A percentile compares a stretch with the other conserved stretches of the same genome.
Evolutionary conservation across 2,888 invertebrate genomes (phyloP).

Genomic region (Busseola fusca): DNA sequence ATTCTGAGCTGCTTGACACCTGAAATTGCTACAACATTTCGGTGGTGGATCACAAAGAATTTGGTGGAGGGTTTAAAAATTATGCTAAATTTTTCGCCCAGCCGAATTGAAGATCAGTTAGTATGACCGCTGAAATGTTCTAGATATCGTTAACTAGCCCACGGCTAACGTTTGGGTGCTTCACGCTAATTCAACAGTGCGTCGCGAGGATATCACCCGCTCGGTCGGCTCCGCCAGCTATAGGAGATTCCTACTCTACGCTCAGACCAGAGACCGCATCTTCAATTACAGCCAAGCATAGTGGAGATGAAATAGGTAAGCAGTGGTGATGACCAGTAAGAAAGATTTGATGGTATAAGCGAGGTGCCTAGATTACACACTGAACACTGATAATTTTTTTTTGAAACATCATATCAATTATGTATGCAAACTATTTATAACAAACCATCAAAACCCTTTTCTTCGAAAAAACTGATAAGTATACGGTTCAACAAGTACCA

Average conservation of each 20-base stretch:
- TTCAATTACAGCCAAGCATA: conserved; percentile 63
- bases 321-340: background rate
- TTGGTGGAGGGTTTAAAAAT: conserved; percentile 39
- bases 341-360: background rate
- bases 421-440: background rate
- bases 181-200: conserved; percentile 71
- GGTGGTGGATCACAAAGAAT: conserved; percentile 51
- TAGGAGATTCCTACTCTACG: conserved; percentile 63
- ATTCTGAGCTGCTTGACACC: conserved; percentile 17
- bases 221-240: conserved; percentile 83
- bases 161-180: conserved; percentile 63
- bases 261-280: conserved; percentile 67
- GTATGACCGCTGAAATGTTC: conserved; percentile 58
- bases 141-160: conserved; percentile 62
- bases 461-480: background rate
- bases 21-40: conserved; percentile 50
- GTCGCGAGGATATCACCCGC: conserved; percentile 70
- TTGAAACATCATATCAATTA: background rate
- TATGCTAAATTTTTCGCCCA: conserved; percentile 8
- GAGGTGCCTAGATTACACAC: background rate
- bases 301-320: conserved; percentile 77
- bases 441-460: background rate
- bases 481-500: background rate
- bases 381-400: background rate
- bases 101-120: conserved; percentile 42